Evolutionary conservation across 2,797 vertebrate species (phyloP), one percentile per base, ranked within the genome.

Genomic region (Semotilus atromaculatus): DNA sequence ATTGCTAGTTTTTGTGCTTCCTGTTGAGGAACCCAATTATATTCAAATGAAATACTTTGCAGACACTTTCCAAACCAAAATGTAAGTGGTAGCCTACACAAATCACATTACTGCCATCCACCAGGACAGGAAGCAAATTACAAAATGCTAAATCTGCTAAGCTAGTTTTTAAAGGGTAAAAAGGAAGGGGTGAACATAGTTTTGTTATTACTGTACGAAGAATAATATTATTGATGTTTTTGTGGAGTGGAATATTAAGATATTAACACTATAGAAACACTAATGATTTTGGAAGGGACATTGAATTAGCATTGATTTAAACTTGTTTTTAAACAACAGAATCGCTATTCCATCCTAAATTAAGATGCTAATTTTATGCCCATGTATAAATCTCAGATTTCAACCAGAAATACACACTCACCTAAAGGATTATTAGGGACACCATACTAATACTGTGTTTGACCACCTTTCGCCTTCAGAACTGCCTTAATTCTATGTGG

Each of bases 91-190:
- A 16, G 4, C 13, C 21, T 2, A 60, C 75, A 77, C 36, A 62
- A 77, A 77, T 77, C 55, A 71, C n/a, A 71, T 58, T 71, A 71
- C n/a, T 81, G 38, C n/a, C 51, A 71, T 55, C 53, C 21, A 58
- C n/a, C 31, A 29, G 23, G 36, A 55, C 48, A 68, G 34, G 11
- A 11, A 58, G 36, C n/a, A 23, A 43, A 77, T 43, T 29, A 43
- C 36, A 62, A 16, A 26, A 60, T 77, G 55, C 14, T 40, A 60
- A 43, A 43, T 23, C 4, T 21, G 31, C 48, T 70, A 53, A 26
- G 34, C 48, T 81, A 68, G 77, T 67, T 45, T 51, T 21, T 34
- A 53, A 13, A 13, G 45, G 48, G 29, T 34, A 77, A 60, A 40
- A 60, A n/a, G 13, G 13, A 14, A 40, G 14, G 36, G 29, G 14